phyloP scores from a whole-genome alignment of 2,113 vertebrate species.

The Engraulis encrasicolus region DNA sequence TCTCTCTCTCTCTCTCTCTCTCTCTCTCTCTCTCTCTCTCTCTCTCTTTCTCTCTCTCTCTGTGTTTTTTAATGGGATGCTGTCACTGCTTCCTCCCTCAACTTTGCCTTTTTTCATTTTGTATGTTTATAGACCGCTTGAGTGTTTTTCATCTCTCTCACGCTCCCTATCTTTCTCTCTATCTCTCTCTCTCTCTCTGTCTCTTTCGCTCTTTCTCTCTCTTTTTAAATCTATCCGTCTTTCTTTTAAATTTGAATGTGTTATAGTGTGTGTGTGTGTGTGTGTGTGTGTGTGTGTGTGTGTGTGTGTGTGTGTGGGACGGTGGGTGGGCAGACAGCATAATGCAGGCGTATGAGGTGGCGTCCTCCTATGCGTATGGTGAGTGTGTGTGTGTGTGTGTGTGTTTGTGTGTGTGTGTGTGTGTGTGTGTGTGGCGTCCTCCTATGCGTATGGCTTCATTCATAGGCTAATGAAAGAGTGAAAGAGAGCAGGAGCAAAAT shows the following conservation, averaged over 20 bases:
- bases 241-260: neutral
- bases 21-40: too few relatives aligned
- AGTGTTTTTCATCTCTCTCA: neutral
- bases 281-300: too few relatives aligned
- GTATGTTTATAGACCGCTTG: neutral
- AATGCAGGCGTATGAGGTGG: neutral
- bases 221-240: too few relatives aligned
- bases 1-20: too few relatives aligned
- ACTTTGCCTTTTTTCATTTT: neutral
- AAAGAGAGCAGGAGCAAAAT: neutral
- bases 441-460: neutral
- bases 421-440: neutral
- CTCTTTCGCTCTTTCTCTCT: too few relatives aligned
- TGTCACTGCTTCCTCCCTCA: constrained; percentile 84
- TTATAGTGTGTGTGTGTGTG: neutral
- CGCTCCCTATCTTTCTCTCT: too few relatives aligned
- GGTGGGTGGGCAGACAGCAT: neutral
- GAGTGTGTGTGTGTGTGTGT: too few relatives aligned
- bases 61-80: constrained; percentile 88
- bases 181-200: too few relatives aligned
- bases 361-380: too few relatives aligned
- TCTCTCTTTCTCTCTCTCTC: too few relatives aligned
- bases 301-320: too few relatives aligned
- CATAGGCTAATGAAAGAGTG: neutral
- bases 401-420: too few relatives aligned